These are phyloP conservation scores for Anhinga rufa DNA, from an alignment of 2,113 vertebrate genomes.

Conservation along the genomic window DNA sequence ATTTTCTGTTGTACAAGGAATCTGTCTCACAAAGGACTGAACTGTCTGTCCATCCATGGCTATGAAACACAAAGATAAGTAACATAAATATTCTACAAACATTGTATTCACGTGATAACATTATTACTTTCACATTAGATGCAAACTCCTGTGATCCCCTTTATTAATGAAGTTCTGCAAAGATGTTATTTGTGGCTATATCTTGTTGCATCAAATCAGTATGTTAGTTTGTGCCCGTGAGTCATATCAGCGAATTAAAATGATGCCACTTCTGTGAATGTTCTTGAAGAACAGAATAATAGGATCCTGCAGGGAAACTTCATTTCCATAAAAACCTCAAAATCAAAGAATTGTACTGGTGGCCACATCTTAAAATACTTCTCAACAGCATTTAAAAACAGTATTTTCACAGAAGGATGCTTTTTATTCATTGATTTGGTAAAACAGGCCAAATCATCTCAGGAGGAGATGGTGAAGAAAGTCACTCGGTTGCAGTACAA, in stretches of 20 bases:
- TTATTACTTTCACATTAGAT: neutral
- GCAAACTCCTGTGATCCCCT: neutral
- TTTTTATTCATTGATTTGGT: neutral
- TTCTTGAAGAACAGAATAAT: neutral
- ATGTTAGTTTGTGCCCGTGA: neutral
- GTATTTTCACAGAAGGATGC: neutral
- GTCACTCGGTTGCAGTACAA: neutral
- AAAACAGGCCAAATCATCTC: neutral
- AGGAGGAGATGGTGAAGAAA: neutral
- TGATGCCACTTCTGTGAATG: neutral
- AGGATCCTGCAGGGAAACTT: neutral
- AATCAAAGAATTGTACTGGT: neutral
- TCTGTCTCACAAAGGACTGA: neutral
- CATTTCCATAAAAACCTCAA: neutral
- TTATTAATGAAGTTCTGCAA: neutral
- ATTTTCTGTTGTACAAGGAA: neutral
- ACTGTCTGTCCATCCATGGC: neutral
- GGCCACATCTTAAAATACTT: neutral
- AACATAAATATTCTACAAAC: neutral
- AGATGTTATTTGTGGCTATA: neutral
- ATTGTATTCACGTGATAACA: neutral
- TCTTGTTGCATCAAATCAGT: neutral
- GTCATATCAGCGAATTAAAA: neutral
- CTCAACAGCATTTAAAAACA: neutral
- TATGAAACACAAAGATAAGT: neutral